Evolutionary conservation across 1,140 invertebrate genomes (phyloP).

Genomic region (Heliconius eleuchia): DNA sequence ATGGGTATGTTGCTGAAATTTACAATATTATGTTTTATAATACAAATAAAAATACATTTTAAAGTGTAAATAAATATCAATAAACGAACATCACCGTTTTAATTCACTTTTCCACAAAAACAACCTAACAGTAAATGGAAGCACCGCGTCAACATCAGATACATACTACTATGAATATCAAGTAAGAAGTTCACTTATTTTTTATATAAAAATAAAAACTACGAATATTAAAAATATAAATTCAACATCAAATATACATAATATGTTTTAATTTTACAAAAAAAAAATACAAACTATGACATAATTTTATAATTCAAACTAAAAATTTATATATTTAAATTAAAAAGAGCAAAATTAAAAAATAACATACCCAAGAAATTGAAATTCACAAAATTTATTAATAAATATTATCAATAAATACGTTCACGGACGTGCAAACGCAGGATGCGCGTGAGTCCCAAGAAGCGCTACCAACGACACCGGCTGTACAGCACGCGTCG

Average conservation of each 20-base stretch:
- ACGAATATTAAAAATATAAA: no score
- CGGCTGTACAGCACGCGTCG: neutral
- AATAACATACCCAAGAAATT: constrained; percentile 14
- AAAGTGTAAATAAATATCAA: neutral
- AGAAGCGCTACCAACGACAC: constrained; percentile 23
- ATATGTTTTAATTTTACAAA: no score
- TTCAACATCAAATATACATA: no score
- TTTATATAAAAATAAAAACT: no score
- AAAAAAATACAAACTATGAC: no score
- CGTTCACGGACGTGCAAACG: constrained; percentile 11
- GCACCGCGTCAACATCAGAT: neutral
- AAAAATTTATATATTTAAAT: neutral
- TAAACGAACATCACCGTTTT: neutral
- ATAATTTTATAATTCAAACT: no score
- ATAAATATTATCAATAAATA: neutral
- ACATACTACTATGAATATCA: constrained; percentile 1
- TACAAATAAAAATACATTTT: no score
- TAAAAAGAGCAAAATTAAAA: neutral
- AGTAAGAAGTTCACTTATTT: neutral
- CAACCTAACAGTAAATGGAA: constrained; percentile 18
- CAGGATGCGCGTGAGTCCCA: constrained; percentile 22
- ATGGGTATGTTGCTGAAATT: no score
- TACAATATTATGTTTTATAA: no score
- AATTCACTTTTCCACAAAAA: neutral
- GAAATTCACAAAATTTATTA: constrained; percentile 13